Evolutionary conservation across 2,888 invertebrate species (phyloP).

Genomic region (Eumacrocentrus americanus): DNA sequence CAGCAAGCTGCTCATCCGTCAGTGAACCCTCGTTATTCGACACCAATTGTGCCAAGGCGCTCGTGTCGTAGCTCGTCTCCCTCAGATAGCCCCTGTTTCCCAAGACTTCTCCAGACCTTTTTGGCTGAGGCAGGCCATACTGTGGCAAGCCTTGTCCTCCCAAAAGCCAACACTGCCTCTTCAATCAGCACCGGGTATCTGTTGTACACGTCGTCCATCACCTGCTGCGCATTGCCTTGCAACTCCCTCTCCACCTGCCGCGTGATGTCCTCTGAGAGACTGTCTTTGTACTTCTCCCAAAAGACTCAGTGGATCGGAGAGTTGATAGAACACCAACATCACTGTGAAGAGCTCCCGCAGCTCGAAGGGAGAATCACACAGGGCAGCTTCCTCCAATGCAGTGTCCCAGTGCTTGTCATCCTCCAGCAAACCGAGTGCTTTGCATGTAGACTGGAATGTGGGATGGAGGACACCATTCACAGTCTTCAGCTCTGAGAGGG

Average conservation of each 20-base stretch:
- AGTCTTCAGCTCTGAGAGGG: conserved; percentile 38
- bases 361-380: neutral
- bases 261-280: neutral
- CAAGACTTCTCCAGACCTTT: no score
- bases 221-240: neutral
- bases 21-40: no score
- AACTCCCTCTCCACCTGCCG: neutral
- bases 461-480: conserved; percentile 37
- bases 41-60: no score
- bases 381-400: neutral
- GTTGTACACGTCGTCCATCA: neutral
- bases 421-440: neutral
- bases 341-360: neutral
- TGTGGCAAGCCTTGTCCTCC: no score
- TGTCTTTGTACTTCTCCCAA: neutral
- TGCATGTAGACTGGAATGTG: conserved; percentile 39
- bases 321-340: neutral
- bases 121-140: no score
- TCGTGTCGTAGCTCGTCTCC: no score
- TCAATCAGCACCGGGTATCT: neutral
- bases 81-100: no score
- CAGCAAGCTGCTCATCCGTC: no score
- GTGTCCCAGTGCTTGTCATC: neutral
- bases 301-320: neutral
- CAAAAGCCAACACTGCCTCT: no score